These are phyloP conservation scores for Phania funesta DNA, from an alignment of 2,888 invertebrate species.

Conservation along the genomic window DNA sequence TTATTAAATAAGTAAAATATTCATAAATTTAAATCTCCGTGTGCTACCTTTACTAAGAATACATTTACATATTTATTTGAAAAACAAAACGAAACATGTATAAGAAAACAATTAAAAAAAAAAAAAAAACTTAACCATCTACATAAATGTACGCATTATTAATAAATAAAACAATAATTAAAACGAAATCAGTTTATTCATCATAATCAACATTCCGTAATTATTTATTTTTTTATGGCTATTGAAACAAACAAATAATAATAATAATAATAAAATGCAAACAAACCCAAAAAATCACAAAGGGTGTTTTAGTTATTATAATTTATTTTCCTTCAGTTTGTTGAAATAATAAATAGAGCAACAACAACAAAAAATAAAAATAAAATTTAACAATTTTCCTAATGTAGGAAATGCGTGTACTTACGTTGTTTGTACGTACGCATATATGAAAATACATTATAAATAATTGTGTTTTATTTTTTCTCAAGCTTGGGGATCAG, in stretches of 20 bases:
- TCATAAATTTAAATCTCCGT: conserved; percentile 72
- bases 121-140: conserved; percentile 58
- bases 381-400: conserved; percentile 66
- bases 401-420: conserved; percentile 67
- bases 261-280: conserved; percentile 34
- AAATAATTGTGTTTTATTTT: conserved; percentile 26
- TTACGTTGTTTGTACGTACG: too few species aligned
- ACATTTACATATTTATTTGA: conserved; percentile 44
- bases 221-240: conserved; percentile 42
- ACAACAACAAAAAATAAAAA: conserved; percentile 64
- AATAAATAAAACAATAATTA: conserved; percentile 35
- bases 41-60: conserved; percentile 74
- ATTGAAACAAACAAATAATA: conserved; percentile 28
- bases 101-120: conserved; percentile 11
- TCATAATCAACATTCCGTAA: conserved; percentile 33
- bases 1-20: conserved; percentile 68
- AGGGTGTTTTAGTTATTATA: conserved; percentile 40
- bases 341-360: conserved; percentile 59
- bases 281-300: conserved; percentile 62
- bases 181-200: conserved; percentile 28
- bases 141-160: conserved; percentile 61
- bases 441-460: conserved; percentile 28
- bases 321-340: conserved; percentile 39
- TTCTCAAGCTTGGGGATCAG: background rate
- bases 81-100: conserved; percentile 62